Conservation (phyloP, 2,113 vertebrate species). For the Ivindomyrus marchei region DNA sequence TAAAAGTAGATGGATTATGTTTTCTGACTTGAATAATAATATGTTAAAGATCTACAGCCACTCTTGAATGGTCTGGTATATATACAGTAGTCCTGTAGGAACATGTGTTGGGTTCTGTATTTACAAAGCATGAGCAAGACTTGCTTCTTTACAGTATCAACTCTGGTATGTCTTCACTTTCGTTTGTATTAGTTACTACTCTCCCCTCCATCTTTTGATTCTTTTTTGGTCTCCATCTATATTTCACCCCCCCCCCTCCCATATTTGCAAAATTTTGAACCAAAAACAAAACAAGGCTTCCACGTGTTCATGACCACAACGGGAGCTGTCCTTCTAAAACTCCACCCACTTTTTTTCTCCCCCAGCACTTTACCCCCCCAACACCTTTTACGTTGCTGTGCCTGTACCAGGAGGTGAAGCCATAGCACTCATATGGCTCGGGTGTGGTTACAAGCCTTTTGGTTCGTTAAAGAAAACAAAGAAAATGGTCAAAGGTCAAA, state of each 20-base stretch:
- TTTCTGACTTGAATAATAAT: conserved; percentile 64
- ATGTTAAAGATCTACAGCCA: conserved; percentile 51
- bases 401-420: conserved; percentile 37
- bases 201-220: conserved; percentile 26
- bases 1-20: conserved; percentile 59
- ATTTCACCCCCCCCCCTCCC: conserved; percentile 34
- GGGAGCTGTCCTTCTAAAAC: conserved; percentile 40
- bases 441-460: conserved; percentile 63
- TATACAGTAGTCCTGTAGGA: conserved; percentile 70
- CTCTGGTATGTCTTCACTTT: conserved; percentile 49
- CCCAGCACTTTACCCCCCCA: conserved; percentile 1
- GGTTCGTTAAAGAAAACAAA: conserved; percentile 39
- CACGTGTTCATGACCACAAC: conserved; percentile 36
- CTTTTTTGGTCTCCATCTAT: conserved; percentile 19
- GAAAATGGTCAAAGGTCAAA: conserved; percentile 56
- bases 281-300: conserved; percentile 34
- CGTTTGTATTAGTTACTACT: conserved; percentile 46
- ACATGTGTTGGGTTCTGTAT: conserved; percentile 68
- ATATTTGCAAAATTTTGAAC: conserved; percentile 29
- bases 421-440: conserved; percentile 43
- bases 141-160: conserved; percentile 61
- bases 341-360: conserved; percentile 22
- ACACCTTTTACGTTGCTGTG: conserved; percentile 30
- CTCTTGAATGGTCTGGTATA: conserved; percentile 62
- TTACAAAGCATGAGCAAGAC: conserved; percentile 68